Base-by-base conservation (phyloP, 1,140 invertebrate species). In the Cecropterus lyciades region DNA sequence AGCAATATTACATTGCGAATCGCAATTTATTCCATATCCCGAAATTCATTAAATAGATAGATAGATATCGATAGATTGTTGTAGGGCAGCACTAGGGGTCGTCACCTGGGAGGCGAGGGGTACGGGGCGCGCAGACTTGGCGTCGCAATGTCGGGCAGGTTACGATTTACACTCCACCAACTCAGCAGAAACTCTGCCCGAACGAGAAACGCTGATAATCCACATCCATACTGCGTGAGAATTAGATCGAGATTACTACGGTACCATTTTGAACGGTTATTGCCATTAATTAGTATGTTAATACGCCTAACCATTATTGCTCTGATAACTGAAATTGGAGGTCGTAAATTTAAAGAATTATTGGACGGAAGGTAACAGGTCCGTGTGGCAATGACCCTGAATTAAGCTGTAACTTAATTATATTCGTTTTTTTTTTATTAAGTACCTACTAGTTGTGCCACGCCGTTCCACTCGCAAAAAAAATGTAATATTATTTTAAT, bases 141-240 rank as follows among this genome's bases (percentile, higher is more conserved):
- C 89, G 89, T 77, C 89, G 77, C 77, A 70, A 69, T 77, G 89
- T 77, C 89, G 89, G 89, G 89, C 89, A 91, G 89, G 89, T 91
- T 91, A 89, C 87, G 87, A 91, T 91, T 91, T 91, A 91, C 89
- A 89, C 89, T 80, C 89, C 70, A 89, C 87, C 73, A 80, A 85
- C 79, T 91, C 89, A 91, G 89, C 89, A 88, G 80, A 89, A 89
- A 86, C 77, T 87, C 76, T 76, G 80, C 77, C 76, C 82, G 79
- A 67, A 80, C 74, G 81, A 87, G 84, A 89, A 89, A 77, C 77
- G 89, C 89, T 89, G 89, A 89, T 89, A 85, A 87, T 87, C 88
- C 85, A 83, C 74, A 84, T 84, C 67, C 74, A 85, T 77, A 80
- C 69, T 75, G 72, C 82, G 87, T 82, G 87, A 84, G 85, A 91